phyloP scores from a whole-genome alignment of 1,140 invertebrate genomes.

The Schmidtea mediterranea region DNA sequence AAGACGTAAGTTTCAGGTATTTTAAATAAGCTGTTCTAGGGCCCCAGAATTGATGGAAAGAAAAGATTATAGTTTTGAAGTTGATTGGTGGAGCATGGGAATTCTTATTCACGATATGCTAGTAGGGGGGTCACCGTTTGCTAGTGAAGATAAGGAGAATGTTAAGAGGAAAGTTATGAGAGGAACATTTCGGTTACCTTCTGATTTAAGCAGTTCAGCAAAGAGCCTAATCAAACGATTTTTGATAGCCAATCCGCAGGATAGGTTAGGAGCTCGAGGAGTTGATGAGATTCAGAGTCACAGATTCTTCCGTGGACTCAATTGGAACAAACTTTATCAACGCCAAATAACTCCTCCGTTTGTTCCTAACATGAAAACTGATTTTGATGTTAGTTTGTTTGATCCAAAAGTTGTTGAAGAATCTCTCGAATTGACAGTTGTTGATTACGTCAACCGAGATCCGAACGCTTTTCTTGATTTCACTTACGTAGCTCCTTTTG shows the following conservation, averaged over 20 bases:
- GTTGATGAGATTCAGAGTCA: not conserved
- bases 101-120: constrained; percentile 91
- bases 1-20: constrained; percentile 40
- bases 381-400: too few relatives aligned
- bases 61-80: constrained; percentile 73
- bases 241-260: not conserved
- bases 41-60: constrained; percentile 64
- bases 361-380: not conserved
- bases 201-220: too few relatives aligned
- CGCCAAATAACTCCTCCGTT: not conserved
- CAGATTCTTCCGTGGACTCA: not conserved
- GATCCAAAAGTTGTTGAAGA: too few relatives aligned
- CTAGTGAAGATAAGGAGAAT: constrained; percentile 91
- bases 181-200: not conserved
- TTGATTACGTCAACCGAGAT: too few relatives aligned
- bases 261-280: not conserved
- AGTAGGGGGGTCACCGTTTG: constrained; percentile 87
- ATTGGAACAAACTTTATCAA: not conserved
- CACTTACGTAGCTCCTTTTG: too few relatives aligned
- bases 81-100: constrained; percentile 98
- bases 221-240: not conserved
- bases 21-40: constrained; percentile 7
- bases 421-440: too few relatives aligned
- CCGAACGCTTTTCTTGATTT: too few relatives aligned
- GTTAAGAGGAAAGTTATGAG: constrained; percentile 35